Conservation (phyloP, 2,888 invertebrate species). For the Acanthosepion esculentum region DNA sequence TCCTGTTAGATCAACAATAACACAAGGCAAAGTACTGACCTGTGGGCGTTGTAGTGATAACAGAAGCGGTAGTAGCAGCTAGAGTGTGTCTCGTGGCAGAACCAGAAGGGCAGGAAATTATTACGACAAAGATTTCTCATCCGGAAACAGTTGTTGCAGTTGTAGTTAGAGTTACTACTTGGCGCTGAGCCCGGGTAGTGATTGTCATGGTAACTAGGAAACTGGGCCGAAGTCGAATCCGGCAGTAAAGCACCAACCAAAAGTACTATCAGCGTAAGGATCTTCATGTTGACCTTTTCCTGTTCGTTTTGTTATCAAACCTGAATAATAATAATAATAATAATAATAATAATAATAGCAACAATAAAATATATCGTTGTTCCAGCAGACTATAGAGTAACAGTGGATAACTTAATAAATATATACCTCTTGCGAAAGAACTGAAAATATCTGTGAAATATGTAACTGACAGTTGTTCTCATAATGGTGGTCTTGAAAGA, state of each 20-base stretch:
- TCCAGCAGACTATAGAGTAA: no score
- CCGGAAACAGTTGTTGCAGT: constrained; percentile 39
- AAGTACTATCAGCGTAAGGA: background rate
- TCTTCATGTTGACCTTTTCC: background rate
- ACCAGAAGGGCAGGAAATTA: constrained; percentile 40
- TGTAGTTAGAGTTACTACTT: background rate
- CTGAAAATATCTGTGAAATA: no score
- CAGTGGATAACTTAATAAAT: no score
- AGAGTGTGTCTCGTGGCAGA: constrained; percentile 42
- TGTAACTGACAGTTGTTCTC: no score
- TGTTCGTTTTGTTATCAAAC: background rate
- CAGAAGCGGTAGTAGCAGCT: constrained; percentile 40
- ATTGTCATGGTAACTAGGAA: background rate
- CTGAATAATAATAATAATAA: background rate
- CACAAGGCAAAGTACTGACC: background rate
- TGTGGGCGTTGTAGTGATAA: constrained; percentile 38
- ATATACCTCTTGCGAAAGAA: no score
- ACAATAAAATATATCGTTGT: background rate
- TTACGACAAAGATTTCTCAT: constrained; percentile 42
- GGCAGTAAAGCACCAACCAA: background rate
- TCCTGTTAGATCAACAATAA: background rate
- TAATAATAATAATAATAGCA: background rate
- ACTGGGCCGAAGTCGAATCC: background rate
- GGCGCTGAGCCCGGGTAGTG: background rate
- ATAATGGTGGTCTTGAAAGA: no score